Conservation (phyloP, 2,888 invertebrate genomes). For the Ceraclea dissimilis region DNA sequence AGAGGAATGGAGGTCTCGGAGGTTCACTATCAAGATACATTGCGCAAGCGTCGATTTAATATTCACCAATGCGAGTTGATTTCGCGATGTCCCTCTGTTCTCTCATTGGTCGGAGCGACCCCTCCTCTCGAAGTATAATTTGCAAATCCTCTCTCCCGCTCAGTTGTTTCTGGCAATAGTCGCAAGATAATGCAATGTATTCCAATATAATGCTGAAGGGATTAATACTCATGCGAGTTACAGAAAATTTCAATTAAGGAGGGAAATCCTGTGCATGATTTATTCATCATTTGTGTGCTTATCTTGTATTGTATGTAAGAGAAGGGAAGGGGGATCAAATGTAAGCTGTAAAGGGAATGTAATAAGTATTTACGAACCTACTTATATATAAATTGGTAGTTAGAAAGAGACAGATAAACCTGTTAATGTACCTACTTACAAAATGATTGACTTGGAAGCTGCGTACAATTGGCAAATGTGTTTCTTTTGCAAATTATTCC, state of each 20-base stretch:
- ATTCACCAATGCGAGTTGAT: slow-evolving; percentile 17
- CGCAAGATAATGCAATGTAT: background rate
- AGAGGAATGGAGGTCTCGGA: background rate
- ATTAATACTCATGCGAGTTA: too few relatives aligned
- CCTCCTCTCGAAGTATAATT: slow-evolving; percentile 20
- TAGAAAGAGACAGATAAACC: slow-evolving; percentile 18
- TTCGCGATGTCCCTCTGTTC: slow-evolving; percentile 13
- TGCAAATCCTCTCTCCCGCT: slow-evolving; percentile 12
- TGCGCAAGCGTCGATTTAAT: slow-evolving; percentile 17
- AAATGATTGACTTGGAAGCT: slow-evolving; percentile 17
- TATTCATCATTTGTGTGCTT: too few relatives aligned
- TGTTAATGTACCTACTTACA: slow-evolving; percentile 11
- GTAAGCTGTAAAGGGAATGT: too few relatives aligned
- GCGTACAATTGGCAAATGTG: slow-evolving; percentile 16
- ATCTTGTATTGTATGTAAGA: background rate
- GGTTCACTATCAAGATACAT: slow-evolving; percentile 3
- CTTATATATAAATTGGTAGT: background rate
- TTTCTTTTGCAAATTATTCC: slow-evolving; percentile 4
- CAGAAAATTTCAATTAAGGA: too few relatives aligned
- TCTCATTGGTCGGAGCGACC: slow-evolving; percentile 15
- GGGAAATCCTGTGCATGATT: too few relatives aligned
- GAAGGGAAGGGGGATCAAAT: slow-evolving; percentile 2
- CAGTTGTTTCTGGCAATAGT: background rate
- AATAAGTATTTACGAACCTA: too few relatives aligned
- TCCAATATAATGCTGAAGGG: too few relatives aligned